Evolutionary conservation across 2,797 vertebrate species (phyloP).

Genomic region (Rhabdomys pumilio): DNA sequence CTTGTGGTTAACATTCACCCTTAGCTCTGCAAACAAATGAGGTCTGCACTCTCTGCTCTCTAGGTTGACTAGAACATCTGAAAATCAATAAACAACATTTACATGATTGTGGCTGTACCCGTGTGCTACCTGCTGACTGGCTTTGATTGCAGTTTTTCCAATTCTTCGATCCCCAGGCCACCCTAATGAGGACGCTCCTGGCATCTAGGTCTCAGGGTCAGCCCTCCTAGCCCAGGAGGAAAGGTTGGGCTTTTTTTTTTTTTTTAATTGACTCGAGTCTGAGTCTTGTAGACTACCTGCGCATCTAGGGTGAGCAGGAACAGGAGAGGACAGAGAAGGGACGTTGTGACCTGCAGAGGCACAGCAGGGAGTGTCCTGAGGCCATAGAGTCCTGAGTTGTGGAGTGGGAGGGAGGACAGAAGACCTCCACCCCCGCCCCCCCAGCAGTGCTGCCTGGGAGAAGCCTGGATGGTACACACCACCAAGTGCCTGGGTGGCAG

Average conservation of each 20-base stretch:
- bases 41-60: not conserved
- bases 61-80: not conserved
- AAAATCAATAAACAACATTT: slow-evolving; percentile 37
- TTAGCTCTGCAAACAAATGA: not conserved
- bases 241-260: not conserved
- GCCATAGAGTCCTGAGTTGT: not conserved
- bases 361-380: not conserved
- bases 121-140: rapidly evolving
- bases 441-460: rapidly evolving
- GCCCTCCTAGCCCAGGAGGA: not conserved
- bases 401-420: not conserved
- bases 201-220: not conserved
- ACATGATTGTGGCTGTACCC: not conserved
- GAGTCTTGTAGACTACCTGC: not conserved
- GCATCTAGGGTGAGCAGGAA: not conserved
- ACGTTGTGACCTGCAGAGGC: not conserved
- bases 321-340: not conserved
- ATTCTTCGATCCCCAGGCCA: not conserved
- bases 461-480: not conserved
- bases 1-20: rapidly evolving
- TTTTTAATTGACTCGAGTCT: not conserved
- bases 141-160: not conserved
- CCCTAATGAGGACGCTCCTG: not conserved
- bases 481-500: rapidly evolving
- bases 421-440: rapidly evolving